Percentiles rank a stretch among this genome's conserved stretches.
Evolutionary conservation across 2,888 invertebrate genomes (phyloP).

Genomic region (Sthenelais limicola): DNA sequence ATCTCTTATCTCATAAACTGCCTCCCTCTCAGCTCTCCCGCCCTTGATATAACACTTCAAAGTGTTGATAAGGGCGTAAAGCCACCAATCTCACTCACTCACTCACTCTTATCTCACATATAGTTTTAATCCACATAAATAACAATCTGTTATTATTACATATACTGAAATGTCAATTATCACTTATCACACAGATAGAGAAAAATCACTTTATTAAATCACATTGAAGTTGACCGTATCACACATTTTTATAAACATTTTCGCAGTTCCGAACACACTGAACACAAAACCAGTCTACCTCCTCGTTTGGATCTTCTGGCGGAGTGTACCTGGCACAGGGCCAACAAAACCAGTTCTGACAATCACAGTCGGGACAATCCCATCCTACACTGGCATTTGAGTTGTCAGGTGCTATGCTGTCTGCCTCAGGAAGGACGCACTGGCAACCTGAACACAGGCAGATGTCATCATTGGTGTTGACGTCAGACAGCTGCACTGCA

Average conservation of each 20-base stretch:
- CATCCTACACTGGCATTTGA: constrained; percentile 13
- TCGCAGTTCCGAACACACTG: constrained; percentile 6
- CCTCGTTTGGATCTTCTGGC: neutral
- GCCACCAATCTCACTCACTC: no score
- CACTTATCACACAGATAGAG: no score
- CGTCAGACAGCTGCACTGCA: neutral
- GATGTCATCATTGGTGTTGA: neutral
- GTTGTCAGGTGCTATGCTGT: neutral
- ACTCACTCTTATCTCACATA: no score
- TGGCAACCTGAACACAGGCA: neutral
- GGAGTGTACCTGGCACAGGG: neutral
- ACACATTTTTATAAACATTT: neutral
- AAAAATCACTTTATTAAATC: no score
- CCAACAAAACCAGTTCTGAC: constrained; percentile 33
- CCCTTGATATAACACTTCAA: no score
- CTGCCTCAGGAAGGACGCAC: neutral
- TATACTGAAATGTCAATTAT: no score
- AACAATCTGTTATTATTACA: no score
- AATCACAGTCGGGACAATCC: constrained; percentile 36
- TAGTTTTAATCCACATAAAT: no score
- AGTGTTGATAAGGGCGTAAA: no score
- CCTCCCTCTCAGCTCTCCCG: no score
- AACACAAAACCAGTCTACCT: neutral
- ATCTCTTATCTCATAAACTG: no score
- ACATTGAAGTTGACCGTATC: no score